phyloP scores from a whole-genome alignment of 2,797 vertebrate genomes.

The Poeciliopsis presidionis region DNA sequence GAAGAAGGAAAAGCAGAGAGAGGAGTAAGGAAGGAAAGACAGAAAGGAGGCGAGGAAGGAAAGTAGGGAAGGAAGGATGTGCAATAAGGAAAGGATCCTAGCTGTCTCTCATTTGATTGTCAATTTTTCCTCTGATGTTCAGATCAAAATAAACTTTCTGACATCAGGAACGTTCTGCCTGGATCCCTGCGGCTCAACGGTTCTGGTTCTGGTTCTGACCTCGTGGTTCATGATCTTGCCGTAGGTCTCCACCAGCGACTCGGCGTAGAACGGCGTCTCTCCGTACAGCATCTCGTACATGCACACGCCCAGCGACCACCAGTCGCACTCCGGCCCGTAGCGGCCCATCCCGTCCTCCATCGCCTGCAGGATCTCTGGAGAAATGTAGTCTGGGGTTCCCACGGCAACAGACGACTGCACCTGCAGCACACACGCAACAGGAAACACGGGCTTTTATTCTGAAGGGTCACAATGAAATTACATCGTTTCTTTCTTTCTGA shows the following conservation, averaged over 20 bases:
- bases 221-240: slow-evolving; percentile 99
- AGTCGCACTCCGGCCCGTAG: slow-evolving; percentile 96
- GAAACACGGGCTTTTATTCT: background rate
- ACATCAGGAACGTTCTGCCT: background rate
- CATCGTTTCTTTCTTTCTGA: too few relatives aligned
- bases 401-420: slow-evolving; percentile 97
- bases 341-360: slow-evolving; percentile 99
- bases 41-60: too few relatives aligned
- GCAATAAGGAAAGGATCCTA: background rate
- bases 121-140: background rate
- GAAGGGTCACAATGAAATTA: background rate
- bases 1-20: too few relatives aligned
- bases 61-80: background rate
- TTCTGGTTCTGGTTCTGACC: slow-evolving; percentile 68
- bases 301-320: slow-evolving; percentile 98
- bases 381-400: slow-evolving; percentile 98
- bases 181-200: background rate
- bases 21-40: too few relatives aligned
- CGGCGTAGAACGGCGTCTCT: slow-evolving; percentile 96
- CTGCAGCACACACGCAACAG: slow-evolving; percentile 63
- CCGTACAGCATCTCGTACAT: slow-evolving; percentile 98
- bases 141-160: background rate
- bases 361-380: slow-evolving; percentile 97
- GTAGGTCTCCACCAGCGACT: slow-evolving; percentile 96
- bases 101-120: too few relatives aligned